Base-by-base conservation (phyloP, 2,888 invertebrate species). In the Harpalus rubripes region DNA sequence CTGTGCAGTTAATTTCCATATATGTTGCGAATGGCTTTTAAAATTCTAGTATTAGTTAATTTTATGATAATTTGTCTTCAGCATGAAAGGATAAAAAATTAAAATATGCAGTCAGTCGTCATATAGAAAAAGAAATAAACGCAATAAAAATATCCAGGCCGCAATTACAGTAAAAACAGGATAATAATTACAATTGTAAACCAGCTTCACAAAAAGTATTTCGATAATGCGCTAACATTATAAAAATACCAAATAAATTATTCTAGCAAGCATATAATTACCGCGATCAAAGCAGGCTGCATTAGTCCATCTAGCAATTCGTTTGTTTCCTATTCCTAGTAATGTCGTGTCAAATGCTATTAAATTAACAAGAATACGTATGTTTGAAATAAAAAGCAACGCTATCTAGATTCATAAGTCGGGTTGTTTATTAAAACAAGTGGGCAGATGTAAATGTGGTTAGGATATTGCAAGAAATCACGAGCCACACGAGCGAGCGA, bases 331-430 rank as follows among this genome's bases (percentile, higher is more conserved):
- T 68, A 68, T 68, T 68, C 68, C 72, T 44, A 74, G 72, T 74
- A 74, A 74, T 74, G 44, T 74, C 72, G 72, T 74, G 72, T 74
- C 72, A 74, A 74, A 74, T 10, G 44, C 41, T 74, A 74, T 74
- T 74, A 74, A 74, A 74, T 74, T 74, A 74, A 74, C 72, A 74
- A 74, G 72, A 74, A 74, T 74, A 74, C 72, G 72, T 74, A 74
- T 74, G 72, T 74, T 74, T 74, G 72, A 74, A 74, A 74, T 74
- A 74, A 74, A 74, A 74, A 74, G 68, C 41, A 10, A n/a, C 72
- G 41, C 41, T 74, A 74, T 74, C 72, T 74, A 63, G 72, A 74
- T 74, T 74, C 72, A 74, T 74, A 74, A 74, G 72, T 44, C 72
- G 68, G n/a, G 72, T 74, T 74, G 72, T 74, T 74, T 74, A 74